phyloP scores from a whole-genome alignment of 2,888 invertebrate species.

The Ectropis crepuscularia region DNA sequence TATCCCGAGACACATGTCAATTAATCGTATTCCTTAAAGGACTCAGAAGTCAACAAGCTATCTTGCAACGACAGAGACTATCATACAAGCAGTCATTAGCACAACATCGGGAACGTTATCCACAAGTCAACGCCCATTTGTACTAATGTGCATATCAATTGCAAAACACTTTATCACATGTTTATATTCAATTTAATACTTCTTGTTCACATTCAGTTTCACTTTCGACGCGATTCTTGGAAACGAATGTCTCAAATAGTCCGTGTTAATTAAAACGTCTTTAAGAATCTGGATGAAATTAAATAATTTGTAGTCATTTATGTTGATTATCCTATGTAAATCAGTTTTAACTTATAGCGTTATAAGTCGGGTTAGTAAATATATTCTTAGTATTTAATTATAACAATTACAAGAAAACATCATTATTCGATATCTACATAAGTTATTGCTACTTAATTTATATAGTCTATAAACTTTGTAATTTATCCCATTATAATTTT shows the following conservation, averaged over 20 bases:
- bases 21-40: not conserved
- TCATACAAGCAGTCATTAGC: slow-evolving; percentile 35
- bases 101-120: slow-evolving; percentile 47
- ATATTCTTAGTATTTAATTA: too few species aligned
- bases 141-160: slow-evolving; percentile 36
- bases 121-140: slow-evolving; percentile 50
- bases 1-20: too few species aligned
- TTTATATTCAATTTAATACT: slow-evolving; percentile 34
- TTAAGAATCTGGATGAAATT: not conserved
- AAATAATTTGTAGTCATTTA: slow-evolving; percentile 11
- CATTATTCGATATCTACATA: too few species aligned
- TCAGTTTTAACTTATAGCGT: too few species aligned
- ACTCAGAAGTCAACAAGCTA: slow-evolving; percentile 21
- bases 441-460: too few species aligned
- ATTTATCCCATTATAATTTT: too few species aligned
- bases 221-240: slow-evolving; percentile 20
- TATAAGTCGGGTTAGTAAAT: too few species aligned
- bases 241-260: slow-evolving; percentile 8
- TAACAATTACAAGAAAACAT: too few species aligned
- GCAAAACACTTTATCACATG: slow-evolving; percentile 31
- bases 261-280: slow-evolving; percentile 13
- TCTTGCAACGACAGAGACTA: slow-evolving; percentile 16
- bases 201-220: slow-evolving; percentile 33
- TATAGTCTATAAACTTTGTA: too few species aligned
- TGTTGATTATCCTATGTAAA: slow-evolving; percentile 5